These are phyloP conservation scores for Columba livia DNA, from an alignment of 2,113 vertebrate genomes.

Conservation along the genomic window DNA sequence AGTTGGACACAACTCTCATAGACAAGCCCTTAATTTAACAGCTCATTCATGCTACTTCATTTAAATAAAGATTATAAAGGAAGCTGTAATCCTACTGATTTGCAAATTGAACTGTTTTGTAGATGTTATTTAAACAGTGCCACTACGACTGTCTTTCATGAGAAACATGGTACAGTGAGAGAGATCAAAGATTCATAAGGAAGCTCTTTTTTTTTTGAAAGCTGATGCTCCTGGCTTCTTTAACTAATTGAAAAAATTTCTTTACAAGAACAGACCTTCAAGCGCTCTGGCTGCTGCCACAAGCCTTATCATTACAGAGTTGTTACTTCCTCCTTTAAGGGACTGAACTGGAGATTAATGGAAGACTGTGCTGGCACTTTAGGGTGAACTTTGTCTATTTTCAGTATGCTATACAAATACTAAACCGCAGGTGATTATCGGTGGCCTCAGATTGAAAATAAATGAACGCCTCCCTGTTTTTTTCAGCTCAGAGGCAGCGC, in stretches of 20 bases:
- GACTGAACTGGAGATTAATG: conserved; percentile 69
- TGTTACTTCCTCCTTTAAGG: conserved; percentile 71
- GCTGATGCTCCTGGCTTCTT: conserved; percentile 73
- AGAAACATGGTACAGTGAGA: conserved; percentile 66
- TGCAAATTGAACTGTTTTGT: conserved; percentile 72
- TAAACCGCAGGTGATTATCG: conserved; percentile 63
- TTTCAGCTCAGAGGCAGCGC: background rate
- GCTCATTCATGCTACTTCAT: conserved; percentile 52
- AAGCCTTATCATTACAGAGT: conserved; percentile 69
- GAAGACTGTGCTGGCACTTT: conserved; percentile 46
- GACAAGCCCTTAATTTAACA: conserved; percentile 55
- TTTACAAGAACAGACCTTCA: conserved; percentile 77
- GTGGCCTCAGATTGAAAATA: background rate
- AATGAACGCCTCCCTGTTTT: background rate
- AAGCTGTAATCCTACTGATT: conserved; percentile 64
- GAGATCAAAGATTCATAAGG: conserved; percentile 74
- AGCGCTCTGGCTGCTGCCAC: conserved; percentile 67
- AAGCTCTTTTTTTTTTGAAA: conserved; percentile 69
- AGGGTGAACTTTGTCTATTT: conserved; percentile 60
- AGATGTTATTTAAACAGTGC: conserved; percentile 65
- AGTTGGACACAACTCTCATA: conserved; percentile 9
- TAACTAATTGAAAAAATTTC: conserved; percentile 79
- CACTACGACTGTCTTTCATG: conserved; percentile 52
- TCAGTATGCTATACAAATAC: background rate
- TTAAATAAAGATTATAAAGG: conserved; percentile 61